Evolutionary conservation across 1,140 invertebrate species (phyloP).

Genomic region (Druon quercuslanigerum): DNA sequence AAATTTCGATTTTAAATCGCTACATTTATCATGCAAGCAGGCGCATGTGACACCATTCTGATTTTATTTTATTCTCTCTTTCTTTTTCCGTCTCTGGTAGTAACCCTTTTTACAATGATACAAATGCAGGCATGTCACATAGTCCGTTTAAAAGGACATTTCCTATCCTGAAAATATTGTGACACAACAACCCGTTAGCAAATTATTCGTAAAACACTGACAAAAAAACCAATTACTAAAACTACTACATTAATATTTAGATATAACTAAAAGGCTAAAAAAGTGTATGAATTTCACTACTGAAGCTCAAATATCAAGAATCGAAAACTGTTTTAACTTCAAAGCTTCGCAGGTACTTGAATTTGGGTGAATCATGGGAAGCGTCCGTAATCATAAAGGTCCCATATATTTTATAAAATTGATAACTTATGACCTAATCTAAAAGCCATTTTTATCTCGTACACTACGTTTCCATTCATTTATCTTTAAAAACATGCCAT

Average conservation of each 20-base stretch:
- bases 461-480: conserved; percentile 66
- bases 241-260: no score
- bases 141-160: not conserved
- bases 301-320: no score
- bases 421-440: conserved; percentile 64
- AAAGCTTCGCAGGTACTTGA: no score
- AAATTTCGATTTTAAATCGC: conserved; percentile 76
- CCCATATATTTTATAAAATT: conserved; percentile 44
- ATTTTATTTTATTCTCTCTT: conserved; percentile 74
- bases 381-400: conserved; percentile 31
- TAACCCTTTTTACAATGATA: conserved; percentile 64
- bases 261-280: no score
- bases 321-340: no score
- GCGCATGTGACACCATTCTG: conserved; percentile 75
- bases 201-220: no score
- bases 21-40: conserved; percentile 77
- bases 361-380: conserved; percentile 11
- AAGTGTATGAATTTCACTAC: no score
- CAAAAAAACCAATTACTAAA: no score
- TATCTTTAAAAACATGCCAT: conserved; percentile 60
- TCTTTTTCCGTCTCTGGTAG: conserved; percentile 51
- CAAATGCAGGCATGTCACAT: conserved; percentile 36
- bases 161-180: not conserved
- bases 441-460: conserved; percentile 70
- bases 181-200: no score